Conservation (phyloP, 2,797 vertebrate species). For the Ctenochaetus hawaiiensis region DNA sequence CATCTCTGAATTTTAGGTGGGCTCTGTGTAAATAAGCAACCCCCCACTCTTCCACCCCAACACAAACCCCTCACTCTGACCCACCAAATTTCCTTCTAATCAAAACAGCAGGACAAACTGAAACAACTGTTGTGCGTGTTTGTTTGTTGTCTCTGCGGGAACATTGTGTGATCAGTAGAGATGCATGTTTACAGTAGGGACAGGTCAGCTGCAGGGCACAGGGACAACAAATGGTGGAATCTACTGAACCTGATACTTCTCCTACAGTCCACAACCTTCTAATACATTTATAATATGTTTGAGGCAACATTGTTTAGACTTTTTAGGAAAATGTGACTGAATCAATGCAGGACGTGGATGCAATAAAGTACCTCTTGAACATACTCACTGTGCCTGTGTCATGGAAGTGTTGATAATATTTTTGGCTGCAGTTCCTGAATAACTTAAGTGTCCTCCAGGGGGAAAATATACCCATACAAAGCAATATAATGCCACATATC, state of each 20-base stretch:
- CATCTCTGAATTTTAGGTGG: conserved; percentile 34
- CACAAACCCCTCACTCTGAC: conserved; percentile 21
- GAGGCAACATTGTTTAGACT: background rate
- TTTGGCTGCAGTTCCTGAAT: conserved; percentile 11
- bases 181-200: conserved; percentile 79
- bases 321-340: background rate
- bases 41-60: conserved; percentile 2
- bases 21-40: conserved; percentile 50
- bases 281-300: background rate
- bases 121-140: conserved; percentile 81
- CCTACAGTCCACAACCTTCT: background rate
- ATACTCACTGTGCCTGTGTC: background rate
- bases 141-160: conserved; percentile 80
- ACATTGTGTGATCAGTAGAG: conserved; percentile 76
- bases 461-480: background rate
- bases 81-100: conserved; percentile 59
- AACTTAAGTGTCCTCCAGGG: background rate
- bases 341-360: background rate
- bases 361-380: background rate
- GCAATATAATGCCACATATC: conserved; percentile 2
- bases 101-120: conserved; percentile 75
- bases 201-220: conserved; percentile 75
- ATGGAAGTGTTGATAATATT: background rate
- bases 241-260: conserved; percentile 1
- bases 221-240: conserved; percentile 53